Percentiles rank a stretch among this genome's conserved stretches.
These are phyloP conservation scores for Lasioglossum morio DNA, from an alignment of 2,888 invertebrate genomes.

Conservation along the genomic window DNA sequence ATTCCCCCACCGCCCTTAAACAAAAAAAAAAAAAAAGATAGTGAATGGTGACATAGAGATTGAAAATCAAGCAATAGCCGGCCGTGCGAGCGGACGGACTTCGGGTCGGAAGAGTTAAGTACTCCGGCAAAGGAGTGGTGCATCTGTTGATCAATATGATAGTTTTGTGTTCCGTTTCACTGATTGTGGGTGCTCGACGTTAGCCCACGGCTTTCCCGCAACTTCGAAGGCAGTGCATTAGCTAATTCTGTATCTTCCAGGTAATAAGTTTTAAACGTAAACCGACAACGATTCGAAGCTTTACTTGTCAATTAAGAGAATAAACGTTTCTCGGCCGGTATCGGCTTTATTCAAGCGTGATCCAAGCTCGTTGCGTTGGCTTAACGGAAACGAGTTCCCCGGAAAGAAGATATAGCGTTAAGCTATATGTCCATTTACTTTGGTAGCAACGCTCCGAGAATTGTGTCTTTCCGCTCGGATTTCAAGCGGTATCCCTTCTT, in stretches of 20 bases:
- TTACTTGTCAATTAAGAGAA: constrained; percentile 30
- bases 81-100: too few relatives aligned
- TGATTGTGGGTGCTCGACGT: background rate
- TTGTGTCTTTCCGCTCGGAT: constrained; percentile 39
- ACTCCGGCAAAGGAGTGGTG: too few relatives aligned
- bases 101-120: background rate
- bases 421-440: constrained; percentile 33
- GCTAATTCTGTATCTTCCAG: constrained; percentile 9
- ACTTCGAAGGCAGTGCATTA: background rate
- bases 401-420: constrained; percentile 21
- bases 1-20: too few relatives aligned
- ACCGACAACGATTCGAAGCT: background rate
- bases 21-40: too few relatives aligned
- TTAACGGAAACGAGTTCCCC: constrained; percentile 17
- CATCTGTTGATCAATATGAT: background rate
- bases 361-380: constrained; percentile 28
- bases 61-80: too few relatives aligned
- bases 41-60: too few relatives aligned
- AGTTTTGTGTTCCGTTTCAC: background rate
- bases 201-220: background rate
- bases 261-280: background rate
- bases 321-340: constrained; percentile 12
- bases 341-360: constrained; percentile 16
- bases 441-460: constrained; percentile 15
- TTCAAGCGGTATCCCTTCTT: constrained; percentile 25